These are phyloP conservation scores for Nudaria mundana DNA, from an alignment of 2,888 invertebrate genomes.

Conservation along the genomic window DNA sequence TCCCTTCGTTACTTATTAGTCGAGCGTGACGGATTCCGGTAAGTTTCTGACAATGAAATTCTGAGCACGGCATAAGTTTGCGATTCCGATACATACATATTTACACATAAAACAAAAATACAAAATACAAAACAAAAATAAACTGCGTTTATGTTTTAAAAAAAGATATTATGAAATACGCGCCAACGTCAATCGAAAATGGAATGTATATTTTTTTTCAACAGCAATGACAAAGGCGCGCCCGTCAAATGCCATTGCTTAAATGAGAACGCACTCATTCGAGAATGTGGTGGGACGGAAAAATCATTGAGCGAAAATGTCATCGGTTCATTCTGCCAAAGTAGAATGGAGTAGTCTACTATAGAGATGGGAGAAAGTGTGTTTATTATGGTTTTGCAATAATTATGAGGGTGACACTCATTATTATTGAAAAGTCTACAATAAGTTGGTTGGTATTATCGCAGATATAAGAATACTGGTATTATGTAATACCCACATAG, in stretches of 20 bases:
- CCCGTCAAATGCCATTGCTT: conserved; percentile 78
- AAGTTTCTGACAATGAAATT: too few species aligned
- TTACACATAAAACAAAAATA: neutral
- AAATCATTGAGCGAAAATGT: conserved; percentile 72
- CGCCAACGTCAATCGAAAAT: conserved; percentile 68
- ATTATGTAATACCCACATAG: neutral
- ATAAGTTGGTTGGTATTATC: too few species aligned
- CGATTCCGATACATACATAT: too few species aligned
- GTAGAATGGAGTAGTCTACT: conserved; percentile 13
- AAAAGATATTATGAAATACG: conserved; percentile 37
- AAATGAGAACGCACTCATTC: conserved; percentile 77
- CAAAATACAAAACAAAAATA: neutral
- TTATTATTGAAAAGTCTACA: too few species aligned
- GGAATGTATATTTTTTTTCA: conserved; percentile 60
- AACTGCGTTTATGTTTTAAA: neutral
- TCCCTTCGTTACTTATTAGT: too few species aligned
- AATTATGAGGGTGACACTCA: neutral
- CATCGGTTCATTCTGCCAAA: conserved; percentile 46
- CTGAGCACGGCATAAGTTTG: too few species aligned
- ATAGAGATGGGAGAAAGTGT: conserved; percentile 9
- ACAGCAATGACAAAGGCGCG: conserved; percentile 58
- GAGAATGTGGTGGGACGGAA: conserved; percentile 73
- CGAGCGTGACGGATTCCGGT: too few species aligned
- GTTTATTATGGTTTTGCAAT: neutral
- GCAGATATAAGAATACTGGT: too few species aligned